Conservation (phyloP, 2,113 vertebrate genomes). For the Proterorhinus semilunaris region DNA sequence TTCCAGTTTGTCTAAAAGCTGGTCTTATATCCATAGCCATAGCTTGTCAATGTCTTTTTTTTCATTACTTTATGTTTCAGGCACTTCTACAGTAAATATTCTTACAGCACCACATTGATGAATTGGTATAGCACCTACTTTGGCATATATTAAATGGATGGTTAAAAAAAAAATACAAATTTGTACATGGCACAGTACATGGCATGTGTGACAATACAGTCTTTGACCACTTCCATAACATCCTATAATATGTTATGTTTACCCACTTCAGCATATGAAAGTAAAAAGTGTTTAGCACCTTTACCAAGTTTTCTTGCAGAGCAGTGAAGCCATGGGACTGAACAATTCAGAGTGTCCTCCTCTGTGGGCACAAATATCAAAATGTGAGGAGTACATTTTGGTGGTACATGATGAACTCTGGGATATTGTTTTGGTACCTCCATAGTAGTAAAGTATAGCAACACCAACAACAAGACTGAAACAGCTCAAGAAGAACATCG, state of each 20-base stretch:
- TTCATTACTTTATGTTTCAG: background rate
- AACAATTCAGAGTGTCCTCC: constrained; percentile 35
- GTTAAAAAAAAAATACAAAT: background rate
- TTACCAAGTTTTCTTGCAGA: constrained; percentile 82
- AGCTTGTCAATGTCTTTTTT: background rate
- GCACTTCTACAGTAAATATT: background rate
- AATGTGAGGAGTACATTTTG: background rate
- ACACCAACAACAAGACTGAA: constrained; percentile 83
- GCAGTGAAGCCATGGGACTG: constrained; percentile 47
- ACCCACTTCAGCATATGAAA: constrained; percentile 81
- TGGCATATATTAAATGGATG: background rate
- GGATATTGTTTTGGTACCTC: constrained; percentile 65
- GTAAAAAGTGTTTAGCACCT: constrained; percentile 72
- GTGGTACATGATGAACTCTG: background rate
- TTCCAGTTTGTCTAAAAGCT: background rate
- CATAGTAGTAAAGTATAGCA: constrained; percentile 85
- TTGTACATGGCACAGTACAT: constrained; percentile 36
- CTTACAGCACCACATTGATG: background rate
- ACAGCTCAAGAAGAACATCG: constrained; percentile 86
- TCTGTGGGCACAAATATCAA: constrained; percentile 41
- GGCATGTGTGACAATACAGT: constrained; percentile 18
- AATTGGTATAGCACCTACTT: background rate
- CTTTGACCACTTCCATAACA: background rate
- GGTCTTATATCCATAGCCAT: background rate
- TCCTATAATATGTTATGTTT: constrained; percentile 38